Evolutionary conservation across 1,140 invertebrate species (phyloP).

Genomic region (Nasonia longicornis): DNA sequence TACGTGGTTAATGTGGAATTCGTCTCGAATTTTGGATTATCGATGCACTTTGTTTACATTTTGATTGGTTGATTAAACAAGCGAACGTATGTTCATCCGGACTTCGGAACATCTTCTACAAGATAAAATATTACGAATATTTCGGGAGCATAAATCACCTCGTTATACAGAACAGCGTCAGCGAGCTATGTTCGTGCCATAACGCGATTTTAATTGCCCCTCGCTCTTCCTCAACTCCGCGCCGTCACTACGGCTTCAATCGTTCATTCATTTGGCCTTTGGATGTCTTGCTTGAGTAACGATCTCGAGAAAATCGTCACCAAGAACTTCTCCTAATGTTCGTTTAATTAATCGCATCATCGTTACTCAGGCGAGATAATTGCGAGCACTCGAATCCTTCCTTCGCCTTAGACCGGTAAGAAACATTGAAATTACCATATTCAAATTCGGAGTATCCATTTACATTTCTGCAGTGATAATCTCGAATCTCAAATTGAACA

Average conservation of each 20-base stretch:
- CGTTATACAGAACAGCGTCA: neutral
- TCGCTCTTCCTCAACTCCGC: constrained; percentile 15
- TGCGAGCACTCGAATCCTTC: constrained; percentile 28
- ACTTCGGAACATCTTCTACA: too few species aligned
- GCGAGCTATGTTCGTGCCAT: neutral
- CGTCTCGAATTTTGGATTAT: too few species aligned
- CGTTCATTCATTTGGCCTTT: constrained; percentile 35
- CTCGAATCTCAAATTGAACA: neutral
- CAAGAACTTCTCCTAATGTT: constrained; percentile 34
- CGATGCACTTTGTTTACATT: too few species aligned
- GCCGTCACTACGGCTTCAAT: constrained; percentile 24
- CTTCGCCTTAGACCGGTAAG: neutral
- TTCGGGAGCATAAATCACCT: constrained; percentile 5
- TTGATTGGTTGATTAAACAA: too few species aligned
- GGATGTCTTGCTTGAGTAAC: constrained; percentile 28
- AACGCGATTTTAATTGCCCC: constrained; percentile 32
- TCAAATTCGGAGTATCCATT: neutral
- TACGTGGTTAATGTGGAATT: neutral
- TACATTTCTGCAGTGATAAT: neutral
- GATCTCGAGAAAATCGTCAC: constrained; percentile 30
- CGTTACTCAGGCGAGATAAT: constrained; percentile 12
- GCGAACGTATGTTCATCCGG: too few species aligned
- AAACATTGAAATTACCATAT: neutral
- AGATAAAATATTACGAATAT: neutral
- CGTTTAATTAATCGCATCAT: constrained; percentile 50